Conservation (phyloP, 2,888 invertebrate species). For the Lasioglossum marginatum region DNA sequence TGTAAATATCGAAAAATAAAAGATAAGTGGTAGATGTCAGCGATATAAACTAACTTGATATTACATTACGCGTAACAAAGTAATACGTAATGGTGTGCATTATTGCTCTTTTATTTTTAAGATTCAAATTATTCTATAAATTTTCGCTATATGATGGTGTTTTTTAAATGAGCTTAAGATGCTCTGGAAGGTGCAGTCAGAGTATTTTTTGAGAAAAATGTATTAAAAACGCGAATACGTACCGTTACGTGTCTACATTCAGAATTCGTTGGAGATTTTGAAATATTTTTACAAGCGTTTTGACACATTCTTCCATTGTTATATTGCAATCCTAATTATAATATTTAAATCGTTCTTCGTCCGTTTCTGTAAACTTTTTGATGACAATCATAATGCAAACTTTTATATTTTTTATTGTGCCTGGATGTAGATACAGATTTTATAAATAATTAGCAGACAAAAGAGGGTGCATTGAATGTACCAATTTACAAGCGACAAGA, state of each 20-base stretch:
- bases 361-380: not conserved
- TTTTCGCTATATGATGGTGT: conserved; percentile 46
- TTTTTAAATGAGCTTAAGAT: conserved; percentile 69
- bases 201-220: conserved; percentile 28
- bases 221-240: conserved; percentile 44
- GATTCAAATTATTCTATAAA: conserved; percentile 52
- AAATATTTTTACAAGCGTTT: conserved; percentile 40
- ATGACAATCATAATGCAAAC: not conserved
- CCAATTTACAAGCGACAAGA: not conserved
- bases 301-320: conserved; percentile 11
- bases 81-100: conserved; percentile 37
- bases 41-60: conserved; percentile 55
- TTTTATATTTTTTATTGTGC: conserved; percentile 23
- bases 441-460: conserved; percentile 30
- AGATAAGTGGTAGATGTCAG: conserved; percentile 49
- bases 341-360: conserved; percentile 8
- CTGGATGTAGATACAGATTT: conserved; percentile 54
- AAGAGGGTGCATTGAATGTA: conserved; percentile 34
- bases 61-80: conserved; percentile 46
- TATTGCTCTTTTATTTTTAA: conserved; percentile 54
- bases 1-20: conserved; percentile 66
- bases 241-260: conserved; percentile 48
- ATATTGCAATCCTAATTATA: conserved; percentile 10
- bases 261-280: conserved; percentile 31
- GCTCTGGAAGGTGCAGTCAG: conserved; percentile 50